phyloP scores from a whole-genome alignment of 2,797 vertebrate genomes.

The Amphiprion clarkii region DNA sequence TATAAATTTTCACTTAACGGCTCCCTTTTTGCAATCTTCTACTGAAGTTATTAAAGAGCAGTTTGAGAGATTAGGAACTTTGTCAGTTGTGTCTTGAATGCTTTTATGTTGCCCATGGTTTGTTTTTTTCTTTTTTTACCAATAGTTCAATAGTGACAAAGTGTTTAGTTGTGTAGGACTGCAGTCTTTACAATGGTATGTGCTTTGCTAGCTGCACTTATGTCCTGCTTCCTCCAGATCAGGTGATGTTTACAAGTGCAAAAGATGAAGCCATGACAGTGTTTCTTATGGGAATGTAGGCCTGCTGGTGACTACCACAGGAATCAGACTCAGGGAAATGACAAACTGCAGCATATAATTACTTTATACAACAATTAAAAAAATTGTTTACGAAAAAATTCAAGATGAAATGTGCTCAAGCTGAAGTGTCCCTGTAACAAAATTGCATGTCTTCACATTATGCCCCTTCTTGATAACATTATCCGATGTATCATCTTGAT shows the following conservation, averaged over 20 bases:
- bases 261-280: conserved; percentile 21
- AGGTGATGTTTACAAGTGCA: conserved; percentile 51
- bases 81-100: not conserved
- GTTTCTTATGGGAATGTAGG: conserved; percentile 23
- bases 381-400: not conserved
- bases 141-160: not conserved
- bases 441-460: not conserved
- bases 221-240: conserved; percentile 20
- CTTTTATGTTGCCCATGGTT: not conserved
- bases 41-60: not conserved
- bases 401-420: not conserved
- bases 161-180: not conserved
- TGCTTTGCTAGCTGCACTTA: conserved; percentile 33
- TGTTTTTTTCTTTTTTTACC: not conserved
- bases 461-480: not conserved
- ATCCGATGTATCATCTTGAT: not conserved
- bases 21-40: not conserved
- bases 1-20: too few relatives aligned
- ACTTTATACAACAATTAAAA: not conserved
- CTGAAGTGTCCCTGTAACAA: not conserved
- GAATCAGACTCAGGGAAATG: not conserved
- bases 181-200: conserved; percentile 29
- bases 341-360: not conserved
- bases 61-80: not conserved
- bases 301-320: not conserved